phyloP scores from a whole-genome alignment of 2,888 invertebrate genomes.

The Scaptomyza reducta region DNA sequence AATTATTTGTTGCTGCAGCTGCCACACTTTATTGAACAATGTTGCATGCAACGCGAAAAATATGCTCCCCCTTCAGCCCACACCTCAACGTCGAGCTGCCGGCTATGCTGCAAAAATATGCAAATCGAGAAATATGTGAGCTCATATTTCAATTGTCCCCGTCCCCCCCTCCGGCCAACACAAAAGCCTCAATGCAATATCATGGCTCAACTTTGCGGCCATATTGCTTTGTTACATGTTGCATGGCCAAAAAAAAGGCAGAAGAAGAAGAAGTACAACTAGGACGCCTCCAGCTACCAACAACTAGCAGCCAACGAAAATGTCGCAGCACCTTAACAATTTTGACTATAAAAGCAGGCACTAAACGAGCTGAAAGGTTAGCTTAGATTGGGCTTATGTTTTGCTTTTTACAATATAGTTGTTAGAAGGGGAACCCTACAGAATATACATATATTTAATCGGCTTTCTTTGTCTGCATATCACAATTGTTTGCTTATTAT shows the following conservation, averaged over 20 bases:
- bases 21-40: conserved; percentile 32
- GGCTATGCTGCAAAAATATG: conserved; percentile 33
- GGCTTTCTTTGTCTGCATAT: too few relatives aligned
- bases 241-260: conserved; percentile 12
- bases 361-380: background rate
- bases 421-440: too few relatives aligned
- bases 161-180: background rate
- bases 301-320: conserved; percentile 22
- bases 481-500: too few relatives aligned
- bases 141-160: conserved; percentile 25
- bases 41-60: conserved; percentile 29
- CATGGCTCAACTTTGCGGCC: conserved; percentile 29
- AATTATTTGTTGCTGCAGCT: conserved; percentile 41
- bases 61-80: background rate
- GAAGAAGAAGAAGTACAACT: background rate
- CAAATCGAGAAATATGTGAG: conserved; percentile 31
- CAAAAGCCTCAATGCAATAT: conserved; percentile 4
- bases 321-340: conserved; percentile 10
- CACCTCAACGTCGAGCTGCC: background rate
- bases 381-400: too few relatives aligned
- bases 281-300: conserved; percentile 43
- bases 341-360: background rate
- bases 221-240: conserved; percentile 32
- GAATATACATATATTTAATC: too few relatives aligned
- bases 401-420: too few relatives aligned